Evolutionary conservation across 2,797 vertebrate species (phyloP).

Genomic region (Lemur catta): DNA sequence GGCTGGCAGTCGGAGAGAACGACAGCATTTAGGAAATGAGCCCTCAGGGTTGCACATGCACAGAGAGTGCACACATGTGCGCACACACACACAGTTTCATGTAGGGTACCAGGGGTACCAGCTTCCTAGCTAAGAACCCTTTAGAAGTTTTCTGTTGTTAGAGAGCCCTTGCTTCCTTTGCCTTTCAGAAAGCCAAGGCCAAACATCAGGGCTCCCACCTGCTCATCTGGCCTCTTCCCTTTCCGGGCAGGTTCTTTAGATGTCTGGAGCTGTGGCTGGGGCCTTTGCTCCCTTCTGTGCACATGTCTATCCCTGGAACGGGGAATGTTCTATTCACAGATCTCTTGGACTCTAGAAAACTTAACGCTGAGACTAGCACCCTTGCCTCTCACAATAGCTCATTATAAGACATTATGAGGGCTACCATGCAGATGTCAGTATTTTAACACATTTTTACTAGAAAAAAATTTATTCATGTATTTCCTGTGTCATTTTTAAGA

Average conservation of each 20-base stretch:
- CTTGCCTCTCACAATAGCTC: background rate
- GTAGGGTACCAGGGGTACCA: background rate
- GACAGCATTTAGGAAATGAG: background rate
- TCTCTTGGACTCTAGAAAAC: background rate
- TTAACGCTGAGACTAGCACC: background rate
- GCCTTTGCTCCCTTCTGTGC: background rate
- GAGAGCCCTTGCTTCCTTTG: background rate
- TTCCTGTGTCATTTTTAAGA: background rate
- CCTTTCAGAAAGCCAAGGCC: background rate
- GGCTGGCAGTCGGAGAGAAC: background rate
- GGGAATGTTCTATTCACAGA: background rate
- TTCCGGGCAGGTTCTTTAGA: background rate
- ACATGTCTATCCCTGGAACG: background rate
- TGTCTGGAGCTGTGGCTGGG: background rate
- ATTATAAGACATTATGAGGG: background rate
- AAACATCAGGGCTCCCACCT: background rate
- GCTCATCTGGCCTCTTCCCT: background rate
- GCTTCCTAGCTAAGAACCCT: background rate
- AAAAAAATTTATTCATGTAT: background rate
- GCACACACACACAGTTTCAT: background rate
- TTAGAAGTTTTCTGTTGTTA: background rate
- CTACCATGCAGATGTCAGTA: background rate
- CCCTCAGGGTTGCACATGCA: background rate
- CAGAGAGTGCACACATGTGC: rapidly evolving
- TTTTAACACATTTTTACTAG: background rate